Base-by-base conservation (phyloP, 2,888 invertebrate species). In the Alcis repandata region DNA sequence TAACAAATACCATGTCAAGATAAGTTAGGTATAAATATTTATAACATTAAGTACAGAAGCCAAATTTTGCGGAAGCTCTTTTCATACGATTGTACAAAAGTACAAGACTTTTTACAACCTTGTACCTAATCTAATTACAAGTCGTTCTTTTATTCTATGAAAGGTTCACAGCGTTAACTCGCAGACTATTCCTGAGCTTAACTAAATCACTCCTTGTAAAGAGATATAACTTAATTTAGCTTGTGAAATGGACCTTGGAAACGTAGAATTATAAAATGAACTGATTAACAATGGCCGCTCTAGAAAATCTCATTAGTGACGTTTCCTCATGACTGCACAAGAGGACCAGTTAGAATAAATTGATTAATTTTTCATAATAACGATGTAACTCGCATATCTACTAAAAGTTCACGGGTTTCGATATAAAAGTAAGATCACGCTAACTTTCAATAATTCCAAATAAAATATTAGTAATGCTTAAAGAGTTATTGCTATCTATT, bases 141-240 rank as follows among this genome's bases (percentile, higher is more conserved):
- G 38, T 13, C 11, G 10, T 41, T 22, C 36, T 36, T 51, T 33
- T 51, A n/a, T 43, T 22, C 33, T 41, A 33, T 8, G 43, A 27
- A 57, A 49, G 9, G 33, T 56, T 33, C 32, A 17, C 6, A 11
- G 52, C 9, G 32, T 56, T 57, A 45, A 32, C 57, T 51, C 52
- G 15, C 17, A 11, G 51, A 62, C 45, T 51, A 43, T 38, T 51
- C 19, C 51, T 15, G 48, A 38, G 53, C 57, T 51, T 52, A 63
- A 57, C 19, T 63, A 41, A 43, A 57, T 57, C 49, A 63, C 17
- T 11, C 27, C 63, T 63, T 58, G 63, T 63, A 51, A 52, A 58
- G 19, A 27, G 19, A 27, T 49, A 19, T 20, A 62, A 62, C 49
- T 62, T 56, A 41, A 61, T 57, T 63, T 45, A 15, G n/a, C 45